Conservation (phyloP, 2,797 vertebrate species). For the Phaenicophaeus curvirostris region DNA sequence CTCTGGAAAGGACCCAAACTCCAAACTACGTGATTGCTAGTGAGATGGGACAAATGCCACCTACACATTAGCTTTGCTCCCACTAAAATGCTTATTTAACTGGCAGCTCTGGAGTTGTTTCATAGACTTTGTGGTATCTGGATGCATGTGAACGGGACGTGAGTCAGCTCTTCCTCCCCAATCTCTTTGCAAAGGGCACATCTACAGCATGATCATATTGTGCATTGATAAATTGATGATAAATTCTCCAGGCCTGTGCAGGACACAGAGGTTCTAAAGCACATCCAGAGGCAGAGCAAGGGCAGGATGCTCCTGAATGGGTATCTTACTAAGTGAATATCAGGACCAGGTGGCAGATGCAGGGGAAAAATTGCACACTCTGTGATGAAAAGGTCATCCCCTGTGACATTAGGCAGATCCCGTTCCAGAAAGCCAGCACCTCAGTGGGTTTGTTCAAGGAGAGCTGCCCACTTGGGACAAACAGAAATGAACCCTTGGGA, state of each 20-base stretch:
- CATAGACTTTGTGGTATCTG: not conserved
- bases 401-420: not conserved
- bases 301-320: not conserved
- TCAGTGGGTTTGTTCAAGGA: not conserved
- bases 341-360: not conserved
- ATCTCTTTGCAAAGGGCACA: not conserved
- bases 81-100: not conserved
- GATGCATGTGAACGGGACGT: not conserved
- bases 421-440: not conserved
- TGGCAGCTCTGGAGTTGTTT: not conserved
- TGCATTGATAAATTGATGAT: not conserved
- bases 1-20: not conserved
- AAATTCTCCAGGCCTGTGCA: not conserved
- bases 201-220: rapidly evolving
- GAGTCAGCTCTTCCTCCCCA: not conserved
- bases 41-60: not conserved
- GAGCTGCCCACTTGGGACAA: not conserved
- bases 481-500: not conserved
- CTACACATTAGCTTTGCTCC: not conserved
- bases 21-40: not conserved
- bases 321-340: not conserved
- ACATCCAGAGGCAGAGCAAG: not conserved
- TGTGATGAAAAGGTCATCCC: not conserved
- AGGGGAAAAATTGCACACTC: not conserved
- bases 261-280: not conserved